A percentile compares a stretch with the other conserved stretches of the same genome.
These are phyloP conservation scores for Geococcyx californianus DNA, from an alignment of 2,113 vertebrate species.

Conservation along the genomic window DNA sequence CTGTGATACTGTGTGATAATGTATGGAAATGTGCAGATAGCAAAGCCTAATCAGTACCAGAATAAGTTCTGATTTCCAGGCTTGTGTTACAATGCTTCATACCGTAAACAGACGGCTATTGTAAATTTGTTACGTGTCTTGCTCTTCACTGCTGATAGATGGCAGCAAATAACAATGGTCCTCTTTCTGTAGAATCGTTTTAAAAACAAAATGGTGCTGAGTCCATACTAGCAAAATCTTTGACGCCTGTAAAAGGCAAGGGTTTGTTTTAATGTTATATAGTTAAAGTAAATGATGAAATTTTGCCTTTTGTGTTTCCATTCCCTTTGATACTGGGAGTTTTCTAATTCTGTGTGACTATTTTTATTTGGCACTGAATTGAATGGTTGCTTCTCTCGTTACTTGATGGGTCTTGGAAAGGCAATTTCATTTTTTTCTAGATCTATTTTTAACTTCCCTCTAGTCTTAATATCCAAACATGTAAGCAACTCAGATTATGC, in stretches of 20 bases:
- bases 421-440: neutral
- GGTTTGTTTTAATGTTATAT: neutral
- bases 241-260: neutral
- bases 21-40: neutral
- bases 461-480: neutral
- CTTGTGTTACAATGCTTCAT: neutral
- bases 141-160: constrained; percentile 47
- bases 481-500: neutral
- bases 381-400: neutral
- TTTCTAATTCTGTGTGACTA: neutral
- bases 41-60: neutral
- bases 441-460: neutral
- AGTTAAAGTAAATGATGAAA: neutral
- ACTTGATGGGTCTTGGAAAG: fast-evolving
- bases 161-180: constrained; percentile 58
- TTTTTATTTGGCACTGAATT: neutral
- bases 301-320: neutral
- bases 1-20: too few relatives aligned
- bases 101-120: neutral
- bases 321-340: neutral
- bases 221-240: neutral
- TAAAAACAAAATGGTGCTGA: constrained; percentile 21
- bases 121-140: neutral
- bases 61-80: neutral
- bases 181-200: neutral